Evolutionary conservation across 2,113 vertebrate species (phyloP), one percentile per base, ranked within the genome.

Genomic region (Ameiurus melas): DNA sequence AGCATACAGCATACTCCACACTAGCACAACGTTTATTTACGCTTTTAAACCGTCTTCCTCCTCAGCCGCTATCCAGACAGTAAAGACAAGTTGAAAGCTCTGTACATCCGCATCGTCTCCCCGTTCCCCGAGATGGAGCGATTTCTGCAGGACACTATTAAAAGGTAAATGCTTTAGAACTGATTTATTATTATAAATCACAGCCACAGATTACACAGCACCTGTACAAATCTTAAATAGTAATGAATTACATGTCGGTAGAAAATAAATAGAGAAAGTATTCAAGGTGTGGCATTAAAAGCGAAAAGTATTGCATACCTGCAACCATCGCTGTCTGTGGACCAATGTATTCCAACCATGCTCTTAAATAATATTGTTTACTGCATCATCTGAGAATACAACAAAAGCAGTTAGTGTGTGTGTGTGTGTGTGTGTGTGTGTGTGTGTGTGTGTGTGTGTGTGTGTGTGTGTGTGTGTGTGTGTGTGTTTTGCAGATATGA

Each of bases 71-170:
- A 88, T 90, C 97, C 96, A 0, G 95, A 90, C 0, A 87, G 90
- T 58, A 95, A 93, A 91, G 95, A 97, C 78, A 95, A 92, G 86
- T 93, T 99, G 87, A 97, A 96, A 94, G 96, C 97, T 82, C 95
- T 99, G 30, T 97, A 99, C 85, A 96, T 99, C 86, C 97, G 96
- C 3, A 94, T 91, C 0, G 90, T 96, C 43, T 97, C 97, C 1
- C 95, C 98, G 0, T 99, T 99, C 91, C 96, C 97, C 0, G 98
- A 99, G 91, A 96, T 99, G 96, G 98, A 99, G 90, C 95, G 96
- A 89, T 99, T 99, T 92, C 96, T 99, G n/a, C 96, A 97, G 92
- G 96, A 97, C 12, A 97, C 98, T 0, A 96, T 96, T 64, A 97
- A 95, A 93, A 97, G 97, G 98, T 98, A 89, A 84, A 30, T 13